Evolutionary conservation across 2,113 vertebrate genomes (phyloP).

Genomic region (Herpailurus yagouaroundi): DNA sequence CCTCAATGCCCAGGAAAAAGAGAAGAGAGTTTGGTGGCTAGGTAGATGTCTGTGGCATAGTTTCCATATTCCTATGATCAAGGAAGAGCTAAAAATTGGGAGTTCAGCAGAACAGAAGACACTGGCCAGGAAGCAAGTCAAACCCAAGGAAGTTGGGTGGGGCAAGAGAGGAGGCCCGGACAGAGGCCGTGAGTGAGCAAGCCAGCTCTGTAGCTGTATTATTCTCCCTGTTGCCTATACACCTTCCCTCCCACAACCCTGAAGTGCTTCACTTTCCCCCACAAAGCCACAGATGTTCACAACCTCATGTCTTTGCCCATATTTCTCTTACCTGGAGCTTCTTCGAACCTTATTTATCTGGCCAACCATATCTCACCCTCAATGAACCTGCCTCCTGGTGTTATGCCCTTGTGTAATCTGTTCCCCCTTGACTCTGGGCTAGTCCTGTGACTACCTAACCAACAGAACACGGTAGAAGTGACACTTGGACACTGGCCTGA

Average conservation of each 20-base stretch:
- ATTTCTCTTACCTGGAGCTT: neutral
- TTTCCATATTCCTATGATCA: neutral
- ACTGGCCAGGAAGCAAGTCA: neutral
- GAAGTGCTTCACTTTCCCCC: neutral
- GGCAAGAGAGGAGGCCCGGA: neutral
- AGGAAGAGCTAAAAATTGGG: neutral
- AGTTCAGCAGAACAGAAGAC: neutral
- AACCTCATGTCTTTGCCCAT: neutral
- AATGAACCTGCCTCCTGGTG: neutral
- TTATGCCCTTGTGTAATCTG: neutral
- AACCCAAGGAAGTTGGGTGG: neutral
- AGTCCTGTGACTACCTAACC: neutral
- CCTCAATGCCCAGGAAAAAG: neutral
- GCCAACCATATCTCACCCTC: neutral
- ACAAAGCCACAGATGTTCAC: neutral
- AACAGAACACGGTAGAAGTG: neutral
- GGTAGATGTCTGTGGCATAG: neutral
- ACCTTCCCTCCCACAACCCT: neutral
- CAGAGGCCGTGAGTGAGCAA: neutral
- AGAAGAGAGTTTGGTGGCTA: conserved; percentile 19
- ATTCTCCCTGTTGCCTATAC: neutral
- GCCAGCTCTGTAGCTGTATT: neutral
- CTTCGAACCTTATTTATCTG: neutral
- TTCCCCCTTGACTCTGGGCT: neutral
- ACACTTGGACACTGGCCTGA: neutral